phyloP scores from a whole-genome alignment of 2,888 invertebrate species.

The Trileptium ribeirensis region DNA sequence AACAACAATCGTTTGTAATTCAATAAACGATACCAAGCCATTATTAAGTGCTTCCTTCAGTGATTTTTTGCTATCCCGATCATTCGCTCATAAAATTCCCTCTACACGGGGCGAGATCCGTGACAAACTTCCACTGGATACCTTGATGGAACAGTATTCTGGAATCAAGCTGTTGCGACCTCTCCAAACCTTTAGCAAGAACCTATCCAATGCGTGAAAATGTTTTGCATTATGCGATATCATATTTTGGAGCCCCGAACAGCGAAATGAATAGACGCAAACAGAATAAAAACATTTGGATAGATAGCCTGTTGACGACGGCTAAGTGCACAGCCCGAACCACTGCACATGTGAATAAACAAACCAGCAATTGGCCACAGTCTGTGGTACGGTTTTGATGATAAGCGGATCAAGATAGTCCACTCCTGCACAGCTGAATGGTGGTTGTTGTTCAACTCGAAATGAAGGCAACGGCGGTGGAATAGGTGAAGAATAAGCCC shows the following conservation, averaged over 20 bases:
- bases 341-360: conserved; percentile 15
- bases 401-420: conserved; percentile 1
- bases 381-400: background rate
- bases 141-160: background rate
- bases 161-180: background rate
- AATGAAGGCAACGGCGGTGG: background rate
- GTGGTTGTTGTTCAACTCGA: background rate
- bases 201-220: conserved; percentile 40
- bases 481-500: background rate
- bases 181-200: background rate
- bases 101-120: background rate
- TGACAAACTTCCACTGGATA: conserved; percentile 2
- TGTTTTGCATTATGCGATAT: conserved; percentile 53
- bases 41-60: background rate
- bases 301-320: conserved; percentile 36
- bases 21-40: background rate
- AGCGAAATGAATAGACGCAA: conserved; percentile 48
- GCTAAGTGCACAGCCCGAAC: conserved; percentile 21
- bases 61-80: background rate
- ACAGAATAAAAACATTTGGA: conserved; percentile 44
- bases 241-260: conserved; percentile 44
- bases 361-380: conserved; percentile 13
- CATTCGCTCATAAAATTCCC: conserved; percentile 2
- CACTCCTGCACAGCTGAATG: conserved; percentile 4
- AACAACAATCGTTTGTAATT: background rate